Evolutionary conservation across 2,888 invertebrate genomes (phyloP), one percentile per base, ranked within the genome.

Genomic region (Melieria crassipennis): DNA sequence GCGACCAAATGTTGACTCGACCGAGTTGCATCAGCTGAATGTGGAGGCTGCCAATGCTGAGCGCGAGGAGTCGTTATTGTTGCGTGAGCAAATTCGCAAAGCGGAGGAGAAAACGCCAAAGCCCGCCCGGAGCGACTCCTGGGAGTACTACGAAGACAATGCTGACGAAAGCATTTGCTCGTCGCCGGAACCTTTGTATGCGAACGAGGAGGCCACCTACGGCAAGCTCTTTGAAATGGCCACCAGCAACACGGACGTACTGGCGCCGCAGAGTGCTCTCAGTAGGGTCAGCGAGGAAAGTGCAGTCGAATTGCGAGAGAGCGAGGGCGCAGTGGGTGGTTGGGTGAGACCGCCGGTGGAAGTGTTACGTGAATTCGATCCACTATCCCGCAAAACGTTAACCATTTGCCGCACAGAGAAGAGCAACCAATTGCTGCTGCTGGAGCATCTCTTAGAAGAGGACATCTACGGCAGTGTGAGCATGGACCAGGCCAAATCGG

Each of bases 311-410:
- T 30, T 30, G 6, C 7, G 30, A 5, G 45, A 10, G 45, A 68
- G 65, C 63, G 73, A 72, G 45, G 78, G 82, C 4, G 82, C 84
- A 0, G 81, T 82, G 0, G 84, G 83, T 0, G 83, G 75, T n/a
- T 55, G 78, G n/a, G 48, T 60, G 4, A 30, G 69, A 0, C 74
- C 77, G 5, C 73, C 81, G 0, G 81, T 78, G 77, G 91, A 92
- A 80, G 89, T 92, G n/a, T 90, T 93, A 64, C 88, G 90, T 82
- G 92, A 93, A 84, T 93, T 93, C 87, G 93, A 93, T 86, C 93
- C 92, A 3, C 77, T 75, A 63, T 80, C 75, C 30, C 79, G 75
- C 73, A 84, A 77, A 71, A 79, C 78, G 72, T 70, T 84, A 65
- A 78, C 82, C 64, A 73, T 86, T 74, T 74, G 82, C 71, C 76